phyloP scores from a whole-genome alignment of 1,140 invertebrate genomes.

The Penaeus indicus region DNA sequence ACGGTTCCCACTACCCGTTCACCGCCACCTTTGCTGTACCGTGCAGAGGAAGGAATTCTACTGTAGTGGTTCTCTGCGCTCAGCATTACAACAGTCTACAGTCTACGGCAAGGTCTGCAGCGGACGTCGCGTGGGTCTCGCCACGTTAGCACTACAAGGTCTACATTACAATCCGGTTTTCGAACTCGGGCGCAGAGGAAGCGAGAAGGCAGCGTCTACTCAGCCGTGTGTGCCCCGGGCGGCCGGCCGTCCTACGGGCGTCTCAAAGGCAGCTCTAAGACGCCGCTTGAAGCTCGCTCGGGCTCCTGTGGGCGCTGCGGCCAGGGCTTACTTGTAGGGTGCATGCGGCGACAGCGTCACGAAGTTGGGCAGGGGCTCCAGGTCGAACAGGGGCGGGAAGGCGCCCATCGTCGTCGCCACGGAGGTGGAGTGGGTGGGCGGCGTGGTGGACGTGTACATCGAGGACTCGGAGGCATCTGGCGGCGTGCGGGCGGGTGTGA shows the following conservation, averaged over 20 bases:
- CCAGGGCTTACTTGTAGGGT: slow-evolving; percentile 55
- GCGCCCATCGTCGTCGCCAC: slow-evolving; percentile 31
- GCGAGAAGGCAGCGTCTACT: too few species aligned
- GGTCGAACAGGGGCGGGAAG: slow-evolving; percentile 53
- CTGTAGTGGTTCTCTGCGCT: too few species aligned
- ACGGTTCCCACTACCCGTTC: slow-evolving; percentile 15
- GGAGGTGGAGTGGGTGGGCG: slow-evolving; percentile 34
- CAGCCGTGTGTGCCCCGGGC: too few species aligned
- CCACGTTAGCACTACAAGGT: too few species aligned
- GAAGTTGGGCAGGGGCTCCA: slow-evolving; percentile 58
- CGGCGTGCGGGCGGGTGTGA: slow-evolving; percentile 36
- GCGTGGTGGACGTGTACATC: slow-evolving; percentile 27
- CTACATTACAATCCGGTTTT: too few species aligned
- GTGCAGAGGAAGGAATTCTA: too few species aligned
- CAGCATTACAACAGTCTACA: too few species aligned
- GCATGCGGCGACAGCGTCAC: slow-evolving; percentile 56
- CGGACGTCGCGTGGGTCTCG: too few species aligned
- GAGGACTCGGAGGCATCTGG: slow-evolving; percentile 29
- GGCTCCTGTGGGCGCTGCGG: neutral
- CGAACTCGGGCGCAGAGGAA: too few species aligned
- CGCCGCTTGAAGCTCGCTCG: slow-evolving; percentile 1
- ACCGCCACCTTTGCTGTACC: neutral
- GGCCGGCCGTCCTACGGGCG: neutral
- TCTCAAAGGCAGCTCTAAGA: neutral
- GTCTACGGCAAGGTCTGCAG: too few species aligned